Percentiles rank a stretch among this genome's conserved stretches.
Conservation (phyloP, 53 echinoderm and acorn worm genomes). For the Holothuria leucospilota region DNA sequence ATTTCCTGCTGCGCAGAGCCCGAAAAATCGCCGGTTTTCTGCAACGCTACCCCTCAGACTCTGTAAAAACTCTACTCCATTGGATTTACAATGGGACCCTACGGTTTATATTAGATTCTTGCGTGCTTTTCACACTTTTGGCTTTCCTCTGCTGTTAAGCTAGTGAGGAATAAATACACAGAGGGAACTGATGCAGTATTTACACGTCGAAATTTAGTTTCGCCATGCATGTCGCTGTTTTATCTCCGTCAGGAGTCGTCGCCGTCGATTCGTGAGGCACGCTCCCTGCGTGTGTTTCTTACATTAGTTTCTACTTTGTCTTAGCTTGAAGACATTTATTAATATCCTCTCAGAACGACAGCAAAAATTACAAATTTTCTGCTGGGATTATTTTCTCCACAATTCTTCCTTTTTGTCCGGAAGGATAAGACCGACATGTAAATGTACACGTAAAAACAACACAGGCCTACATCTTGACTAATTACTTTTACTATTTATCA, state of each 20-base stretch:
- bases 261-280: conserved; percentile 15
- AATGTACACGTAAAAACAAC: too few species aligned
- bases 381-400: too few species aligned
- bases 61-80: conserved; percentile 28
- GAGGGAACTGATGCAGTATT: conserved; percentile 11
- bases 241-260: neutral
- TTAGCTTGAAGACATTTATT: too few species aligned
- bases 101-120: neutral
- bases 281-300: conserved; percentile 16
- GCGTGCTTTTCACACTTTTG: conserved; percentile 42
- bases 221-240: neutral
- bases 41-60: conserved; percentile 35
- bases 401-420: too few species aligned
- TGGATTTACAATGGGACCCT: conserved; percentile 32
- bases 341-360: too few species aligned
- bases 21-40: conserved; percentile 46
- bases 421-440: too few species aligned
- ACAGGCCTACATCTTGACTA: too few species aligned
- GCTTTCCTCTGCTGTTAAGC: neutral
- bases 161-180: neutral
- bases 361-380: too few species aligned
- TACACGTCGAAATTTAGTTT: conserved; percentile 16
- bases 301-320: conserved; percentile 4
- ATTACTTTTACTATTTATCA: too few species aligned
- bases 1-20: conserved; percentile 42